Base-by-base conservation (phyloP, 1,140 invertebrate species). In the Melanaphis sacchari region DNA sequence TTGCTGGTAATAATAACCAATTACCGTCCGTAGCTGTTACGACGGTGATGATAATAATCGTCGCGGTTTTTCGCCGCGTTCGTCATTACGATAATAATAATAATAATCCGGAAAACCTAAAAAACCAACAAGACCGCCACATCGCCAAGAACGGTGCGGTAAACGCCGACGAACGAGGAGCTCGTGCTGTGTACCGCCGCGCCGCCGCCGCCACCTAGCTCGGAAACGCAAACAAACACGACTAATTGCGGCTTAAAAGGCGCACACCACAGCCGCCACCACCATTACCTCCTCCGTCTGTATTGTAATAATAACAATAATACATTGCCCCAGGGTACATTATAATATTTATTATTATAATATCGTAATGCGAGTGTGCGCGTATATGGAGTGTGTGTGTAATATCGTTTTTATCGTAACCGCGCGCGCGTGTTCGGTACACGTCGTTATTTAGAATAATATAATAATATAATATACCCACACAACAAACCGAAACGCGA, bases 51-150 rank as follows among this genome's bases (percentile, higher is more conserved):
- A n/a, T 76, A 18, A 85, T 43, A 43, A 85, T 85, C 41, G 87
- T 89, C 87, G 87, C 87, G 87, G 87, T 89, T 89, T 89, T 89
- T 46, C 87, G 87, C 31, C 43, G 21, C 18, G 87, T 38, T 52
- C 87, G 8, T 89, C 87, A n/a, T 89, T 52, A 52, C 87, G 46
- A 36, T 9, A 52, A 89, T 52, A 87, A 43, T 43, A 85, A 40
- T 40, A 40, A 85, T 43, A 85, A 85, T 85, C 38, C 84, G 84
- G 40, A 85, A 85, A 85, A 85, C 41, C 26, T 3, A 76, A 87
- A 87, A 87, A 43, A 87, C 40, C 84, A 87, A 76, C 59, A 76
- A 76, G 59, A 76, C n/a, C 41, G 41, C 84, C 84, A 85, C 82
- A 15, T 31, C 84, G 26, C 40, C 26, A 41, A 40, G 84, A 31